These are phyloP conservation scores for Lasiurus borealis DNA, from an alignment of 2,113 vertebrate species.

Conservation along the genomic window DNA sequence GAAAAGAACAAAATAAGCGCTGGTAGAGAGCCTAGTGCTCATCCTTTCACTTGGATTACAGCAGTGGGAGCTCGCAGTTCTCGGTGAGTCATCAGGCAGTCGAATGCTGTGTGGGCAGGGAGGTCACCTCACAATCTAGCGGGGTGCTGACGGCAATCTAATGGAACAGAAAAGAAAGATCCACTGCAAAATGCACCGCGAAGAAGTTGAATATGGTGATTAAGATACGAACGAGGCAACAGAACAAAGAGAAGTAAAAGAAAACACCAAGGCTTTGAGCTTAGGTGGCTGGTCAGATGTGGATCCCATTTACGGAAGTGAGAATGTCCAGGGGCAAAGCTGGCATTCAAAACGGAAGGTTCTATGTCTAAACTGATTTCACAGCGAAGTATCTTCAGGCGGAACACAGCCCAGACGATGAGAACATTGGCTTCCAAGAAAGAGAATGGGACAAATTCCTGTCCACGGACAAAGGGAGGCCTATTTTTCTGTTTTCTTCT, in stretches of 20 bases:
- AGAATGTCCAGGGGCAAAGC: slow-evolving; percentile 1
- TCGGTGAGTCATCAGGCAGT: not conserved
- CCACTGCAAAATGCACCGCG: not conserved
- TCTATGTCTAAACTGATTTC: not conserved
- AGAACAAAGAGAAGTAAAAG: slow-evolving; percentile 10
- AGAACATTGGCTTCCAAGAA: not conserved
- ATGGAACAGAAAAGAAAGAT: slow-evolving; percentile 35
- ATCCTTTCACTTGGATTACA: not conserved
- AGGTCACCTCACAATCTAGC: not conserved
- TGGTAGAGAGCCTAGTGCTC: not conserved
- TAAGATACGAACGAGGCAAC: not conserved
- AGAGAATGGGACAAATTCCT: slow-evolving; percentile 32
- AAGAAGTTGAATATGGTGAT: not conserved
- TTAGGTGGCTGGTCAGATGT: not conserved
- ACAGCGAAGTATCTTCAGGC: not conserved
- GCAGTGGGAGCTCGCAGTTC: not conserved
- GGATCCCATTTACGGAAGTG: slow-evolving; percentile 15
- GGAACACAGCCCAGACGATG: not conserved
- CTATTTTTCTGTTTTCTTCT: slow-evolving; percentile 39
- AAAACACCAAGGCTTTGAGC: not conserved
- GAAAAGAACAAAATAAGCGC: not conserved
- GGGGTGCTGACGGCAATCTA: not conserved
- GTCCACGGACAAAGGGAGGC: not conserved
- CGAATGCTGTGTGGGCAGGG: not conserved
- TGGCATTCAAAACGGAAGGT: not conserved